Base-by-base conservation (phyloP, 2,888 invertebrate species). In the Drosophila buzzatii region DNA sequence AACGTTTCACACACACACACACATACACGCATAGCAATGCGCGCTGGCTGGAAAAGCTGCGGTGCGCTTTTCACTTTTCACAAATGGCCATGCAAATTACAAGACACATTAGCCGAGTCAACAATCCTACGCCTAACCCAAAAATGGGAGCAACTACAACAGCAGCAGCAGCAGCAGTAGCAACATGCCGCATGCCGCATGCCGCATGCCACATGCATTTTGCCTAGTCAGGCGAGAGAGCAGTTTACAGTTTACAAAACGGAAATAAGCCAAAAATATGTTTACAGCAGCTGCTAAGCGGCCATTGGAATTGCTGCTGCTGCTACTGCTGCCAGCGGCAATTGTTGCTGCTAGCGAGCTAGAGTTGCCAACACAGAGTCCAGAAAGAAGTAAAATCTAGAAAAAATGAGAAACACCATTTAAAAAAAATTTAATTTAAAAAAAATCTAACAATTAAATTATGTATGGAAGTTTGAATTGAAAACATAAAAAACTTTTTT, bases 1-100 rank as follows among this genome's bases (percentile, higher is more conserved):
- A 68, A 44, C 69, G 23, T 58, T 16, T 16, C 44, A 39, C 20
- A 45, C 57, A 55, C 35, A 20, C 23, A 2, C 16, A 23, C 23
- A 4, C 3, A 23, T 4, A 52, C 20, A 47, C 27, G 3, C 20
- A 39, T 31, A 23, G 16, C 16, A 45, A 14, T 37, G 37, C 37
- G 5, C 14, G 33, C n/a, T 59, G 58, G 20, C 42, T 52, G 64
- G 61, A 51, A 73, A 65, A 62, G 64, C 65, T 64, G 78, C 77
- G 63, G 60, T n/a, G 77, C 77, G 82, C 82, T 85, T 84, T 84
- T 85, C 84, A 85, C 84, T 84, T 84, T 81, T 82, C 83, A 79
- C 85, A 86, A 85, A 86, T 82, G 85, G 83, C 85, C 85, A 85
- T 85, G 85, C 86, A 85, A 85, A 85, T 85, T 85, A 86, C 85